phyloP scores from a whole-genome alignment of 2,113 vertebrate species.

The Gallinago undulata region DNA sequence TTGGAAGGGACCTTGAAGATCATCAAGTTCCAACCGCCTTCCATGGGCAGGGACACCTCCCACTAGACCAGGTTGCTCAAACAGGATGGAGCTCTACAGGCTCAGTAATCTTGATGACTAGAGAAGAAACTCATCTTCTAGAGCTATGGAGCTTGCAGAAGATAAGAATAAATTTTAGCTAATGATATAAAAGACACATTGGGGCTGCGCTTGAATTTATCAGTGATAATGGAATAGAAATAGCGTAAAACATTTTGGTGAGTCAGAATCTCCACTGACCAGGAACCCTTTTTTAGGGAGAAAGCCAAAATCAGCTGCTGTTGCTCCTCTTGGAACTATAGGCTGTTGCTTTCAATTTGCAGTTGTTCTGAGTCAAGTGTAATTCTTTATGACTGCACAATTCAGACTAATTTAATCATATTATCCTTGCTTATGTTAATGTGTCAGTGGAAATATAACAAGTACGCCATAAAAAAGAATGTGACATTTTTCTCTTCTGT shows the following conservation, averaged over 20 bases:
- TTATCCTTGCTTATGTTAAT: conserved; percentile 40
- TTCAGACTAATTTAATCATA: conserved; percentile 42
- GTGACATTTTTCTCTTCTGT: neutral
- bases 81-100: neutral
- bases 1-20: too few species aligned
- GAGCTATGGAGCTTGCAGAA: neutral
- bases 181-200: neutral
- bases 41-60: too few species aligned
- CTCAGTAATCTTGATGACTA: accelerated
- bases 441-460: conserved; percentile 22
- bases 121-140: neutral
- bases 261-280: neutral
- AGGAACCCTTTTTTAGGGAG: neutral
- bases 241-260: neutral
- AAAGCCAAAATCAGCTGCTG: neutral
- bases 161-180: neutral
- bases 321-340: neutral
- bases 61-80: neutral
- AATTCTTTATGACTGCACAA: conserved; percentile 31
- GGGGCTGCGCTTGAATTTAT: neutral
- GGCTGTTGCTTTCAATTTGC: neutral
- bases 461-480: neutral
- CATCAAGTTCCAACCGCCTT: too few species aligned
- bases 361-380: neutral
- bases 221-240: neutral